Conservation (phyloP, 2,797 vertebrate species). For the Streptopelia turtur region DNA sequence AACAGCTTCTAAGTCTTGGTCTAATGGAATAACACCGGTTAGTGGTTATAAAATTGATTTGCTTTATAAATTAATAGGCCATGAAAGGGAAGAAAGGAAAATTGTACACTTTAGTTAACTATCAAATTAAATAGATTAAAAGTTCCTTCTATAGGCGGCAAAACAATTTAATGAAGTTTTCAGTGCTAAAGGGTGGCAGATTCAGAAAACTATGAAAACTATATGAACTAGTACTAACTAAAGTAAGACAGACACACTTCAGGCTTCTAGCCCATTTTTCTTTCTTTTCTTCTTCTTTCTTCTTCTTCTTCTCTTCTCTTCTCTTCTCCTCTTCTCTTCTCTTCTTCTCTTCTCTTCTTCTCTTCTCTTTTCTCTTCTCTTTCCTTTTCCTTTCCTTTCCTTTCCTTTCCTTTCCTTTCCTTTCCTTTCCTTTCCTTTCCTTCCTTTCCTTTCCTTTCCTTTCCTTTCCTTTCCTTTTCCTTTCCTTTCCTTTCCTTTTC, state of each 20-base stretch:
- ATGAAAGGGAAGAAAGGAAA: conserved; percentile 16
- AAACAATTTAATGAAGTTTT: not conserved
- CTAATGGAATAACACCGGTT: not conserved
- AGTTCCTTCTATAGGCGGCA: not conserved
- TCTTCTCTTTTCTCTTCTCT: too few species aligned
- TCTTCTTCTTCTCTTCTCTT: too few species aligned
- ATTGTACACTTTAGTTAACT: not conserved
- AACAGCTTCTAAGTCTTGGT: not conserved
- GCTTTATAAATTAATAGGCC: conserved; percentile 37
- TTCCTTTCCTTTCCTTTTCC: too few species aligned
- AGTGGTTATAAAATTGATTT: not conserved
- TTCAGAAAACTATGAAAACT: not conserved
- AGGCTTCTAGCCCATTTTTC: not conserved
- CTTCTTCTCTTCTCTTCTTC: too few species aligned
- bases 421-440: too few species aligned
- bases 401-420: too few species aligned
- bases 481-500: too few species aligned
- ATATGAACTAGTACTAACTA: not conserved
- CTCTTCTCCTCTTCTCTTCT: too few species aligned
- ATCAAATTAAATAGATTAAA: not conserved
- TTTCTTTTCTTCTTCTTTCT: too few species aligned
- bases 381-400: too few species aligned
- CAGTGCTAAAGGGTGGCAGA: not conserved
- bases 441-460: too few species aligned
- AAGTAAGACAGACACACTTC: not conserved